These are phyloP conservation scores for Pheosia tremula DNA, from an alignment of 2,888 invertebrate species.

Conservation along the genomic window DNA sequence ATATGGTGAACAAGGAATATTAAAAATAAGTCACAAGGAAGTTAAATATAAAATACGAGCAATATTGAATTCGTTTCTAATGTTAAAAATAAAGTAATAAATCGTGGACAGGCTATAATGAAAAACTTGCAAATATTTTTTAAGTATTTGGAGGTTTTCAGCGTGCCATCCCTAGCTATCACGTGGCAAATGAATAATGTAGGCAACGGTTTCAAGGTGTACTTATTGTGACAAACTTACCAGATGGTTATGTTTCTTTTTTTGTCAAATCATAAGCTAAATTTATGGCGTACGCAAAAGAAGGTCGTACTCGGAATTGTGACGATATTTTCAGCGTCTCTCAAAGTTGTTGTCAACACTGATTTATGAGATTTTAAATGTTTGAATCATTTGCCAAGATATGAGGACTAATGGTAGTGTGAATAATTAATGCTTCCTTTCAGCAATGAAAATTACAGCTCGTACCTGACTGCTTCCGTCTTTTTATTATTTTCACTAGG, in stretches of 20 bases:
- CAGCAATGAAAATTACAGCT: slow-evolving; percentile 6
- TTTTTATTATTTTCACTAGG: no score
- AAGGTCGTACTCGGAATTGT: slow-evolving; percentile 15
- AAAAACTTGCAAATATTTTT: no score
- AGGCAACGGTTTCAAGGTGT: slow-evolving; percentile 15
- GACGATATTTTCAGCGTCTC: slow-evolving; percentile 9
- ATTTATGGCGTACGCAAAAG: slow-evolving; percentile 12
- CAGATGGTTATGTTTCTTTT: slow-evolving; percentile 19
- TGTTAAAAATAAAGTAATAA: no score
- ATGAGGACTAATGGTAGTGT: not conserved
- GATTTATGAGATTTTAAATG: slow-evolving; percentile 5
- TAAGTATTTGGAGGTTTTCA: no score
- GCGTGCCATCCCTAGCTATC: slow-evolving; percentile 9
- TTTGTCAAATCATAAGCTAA: slow-evolving; percentile 14
- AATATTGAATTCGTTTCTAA: no score
- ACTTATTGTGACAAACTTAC: slow-evolving; percentile 16
- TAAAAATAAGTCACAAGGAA: no score
- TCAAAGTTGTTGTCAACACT: slow-evolving; percentile 7
- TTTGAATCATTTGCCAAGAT: not conserved
- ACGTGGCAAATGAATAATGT: slow-evolving; percentile 18
- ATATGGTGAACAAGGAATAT: no score
- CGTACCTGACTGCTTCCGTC: not conserved
- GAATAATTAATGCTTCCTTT: slow-evolving; percentile 8
- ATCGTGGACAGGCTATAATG: no score
- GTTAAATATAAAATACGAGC: no score